Base-by-base conservation (phyloP, 2,888 invertebrate species). In the Euzophera pinguis region DNA sequence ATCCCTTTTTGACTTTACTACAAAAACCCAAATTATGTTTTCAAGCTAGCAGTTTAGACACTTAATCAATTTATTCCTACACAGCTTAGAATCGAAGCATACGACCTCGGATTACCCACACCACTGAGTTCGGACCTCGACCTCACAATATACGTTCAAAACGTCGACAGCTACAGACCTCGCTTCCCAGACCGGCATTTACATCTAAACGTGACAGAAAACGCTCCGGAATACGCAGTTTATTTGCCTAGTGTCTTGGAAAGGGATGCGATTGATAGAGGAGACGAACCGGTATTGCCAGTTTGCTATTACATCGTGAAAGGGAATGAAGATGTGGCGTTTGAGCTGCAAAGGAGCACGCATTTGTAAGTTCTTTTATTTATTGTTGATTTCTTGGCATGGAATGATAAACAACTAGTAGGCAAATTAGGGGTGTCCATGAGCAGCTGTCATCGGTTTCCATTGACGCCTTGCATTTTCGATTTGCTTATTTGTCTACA, bases 261-360 rank as follows among this genome's bases (percentile, higher is more conserved):
- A 69, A 91, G 95, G 59, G 97, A 97, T 73, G 96, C 95, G 67
- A 93, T 96, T 13, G 96, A 96, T 65, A 95, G 97, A 65, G 92
- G 95, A 1, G 95, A 96, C 60, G 95, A 95, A 63, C 94, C 95
- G 0, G 92, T 95, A 47, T 91, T 95, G 47, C 94, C 95, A 56
- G 96, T 98, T n/a, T 99, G 98, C 73, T 98, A 97, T 76, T 98
- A 94, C 71, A 95, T 98, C 48, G 93, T 97, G n/a, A 93, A 93
- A 5, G 97, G 97, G 10, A 96, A 97, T 71, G 94, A 94, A 14
- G 92, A 93, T 13, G 92, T 92, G 7, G 84, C 92, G 52, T 98
- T 98, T 73, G 86, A 91, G 47, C 75, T 98, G 16, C 93, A 97
- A 67, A 92, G 93, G 14, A 91, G 93, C 57, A 92, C 93, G 5